Evolutionary conservation across 2,888 invertebrate species (phyloP), one percentile per base, ranked within the genome.

Genomic region (Ditylenchus weischeri): DNA sequence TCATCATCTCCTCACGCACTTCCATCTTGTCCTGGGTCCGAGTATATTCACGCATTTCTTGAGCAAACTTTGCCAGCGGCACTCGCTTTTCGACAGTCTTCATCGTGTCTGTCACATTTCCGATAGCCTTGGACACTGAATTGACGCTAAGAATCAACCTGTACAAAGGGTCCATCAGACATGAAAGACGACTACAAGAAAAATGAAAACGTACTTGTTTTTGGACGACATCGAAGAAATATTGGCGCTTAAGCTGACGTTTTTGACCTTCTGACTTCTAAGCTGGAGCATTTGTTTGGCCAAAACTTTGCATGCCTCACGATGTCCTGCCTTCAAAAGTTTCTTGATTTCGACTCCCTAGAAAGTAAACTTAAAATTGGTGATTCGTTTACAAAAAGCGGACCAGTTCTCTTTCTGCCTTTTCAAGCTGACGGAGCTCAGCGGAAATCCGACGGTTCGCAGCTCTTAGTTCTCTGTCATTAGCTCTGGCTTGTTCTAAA

Each of bases 271-370:
- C 83, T 93, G 92, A 84, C 92, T 92, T 63, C 93, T 87, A 69
- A 93, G 83, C 80, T 90, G 89, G 0, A 93, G 88, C 63, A 93
- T 84, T 84, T 93, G 93, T 83, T 93, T 93, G 0, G 93, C 93
- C 75, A 93, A 85, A 73, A 91, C 87, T 11, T 80, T 61, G 78
- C 82, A 75, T 79, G 84, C 84, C 81, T 91, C 91, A 80, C 89
- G 90, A 81, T 93, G 90, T 10, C 92, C 92, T 81, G 90, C 88
- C 80, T 90, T 90, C 0, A 92, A 93, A 84, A 90, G 88, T 80
- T 91, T 91, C 83, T 90, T 91, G 61, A 93, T 93, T 84, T 93
- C 92, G 84, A 88, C 85, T 86, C 91, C 90, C 89, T 91, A 81
- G 23, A 86, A 84, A 62, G n/a, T n/a, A n/a, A 50, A 60, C 18